Percentiles rank a stretch among this genome's conserved stretches.
Conservation (phyloP, 2,888 invertebrate genomes). For the Chaitophorus viminalis region DNA sequence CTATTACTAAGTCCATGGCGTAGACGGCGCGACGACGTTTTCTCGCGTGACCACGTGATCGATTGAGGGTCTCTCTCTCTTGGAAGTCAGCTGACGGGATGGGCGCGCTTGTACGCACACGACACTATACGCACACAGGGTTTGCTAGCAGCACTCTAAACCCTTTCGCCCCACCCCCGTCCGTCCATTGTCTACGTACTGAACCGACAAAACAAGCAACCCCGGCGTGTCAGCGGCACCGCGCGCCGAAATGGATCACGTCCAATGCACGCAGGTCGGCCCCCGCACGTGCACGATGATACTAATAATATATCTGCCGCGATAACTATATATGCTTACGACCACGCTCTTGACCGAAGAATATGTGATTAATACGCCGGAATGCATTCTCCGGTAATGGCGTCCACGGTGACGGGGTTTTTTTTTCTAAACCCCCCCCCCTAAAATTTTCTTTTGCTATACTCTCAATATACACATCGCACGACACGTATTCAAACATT, state of each 20-base stretch:
- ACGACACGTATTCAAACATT: no score
- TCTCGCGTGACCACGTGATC: slow-evolving; percentile 22
- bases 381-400: no score
- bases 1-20: not conserved
- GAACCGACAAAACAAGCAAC: not conserved
- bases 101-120: not conserved
- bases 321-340: no score
- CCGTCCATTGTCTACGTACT: no score
- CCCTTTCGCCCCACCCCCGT: not conserved
- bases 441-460: no score
- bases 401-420: no score
- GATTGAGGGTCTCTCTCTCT: not conserved
- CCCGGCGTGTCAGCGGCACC: not conserved
- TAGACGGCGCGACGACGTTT: not conserved
- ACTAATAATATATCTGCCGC: not conserved
- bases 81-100: not conserved
- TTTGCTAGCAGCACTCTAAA: not conserved
- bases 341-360: no score
- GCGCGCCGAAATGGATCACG: not conserved
- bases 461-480: no score
- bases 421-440: no score
- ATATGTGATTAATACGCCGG: no score
- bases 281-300: not conserved
- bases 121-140: no score
- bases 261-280: not conserved